phyloP scores from a whole-genome alignment of 1,140 invertebrate genomes.

The Yoshiicerus persimilis region DNA sequence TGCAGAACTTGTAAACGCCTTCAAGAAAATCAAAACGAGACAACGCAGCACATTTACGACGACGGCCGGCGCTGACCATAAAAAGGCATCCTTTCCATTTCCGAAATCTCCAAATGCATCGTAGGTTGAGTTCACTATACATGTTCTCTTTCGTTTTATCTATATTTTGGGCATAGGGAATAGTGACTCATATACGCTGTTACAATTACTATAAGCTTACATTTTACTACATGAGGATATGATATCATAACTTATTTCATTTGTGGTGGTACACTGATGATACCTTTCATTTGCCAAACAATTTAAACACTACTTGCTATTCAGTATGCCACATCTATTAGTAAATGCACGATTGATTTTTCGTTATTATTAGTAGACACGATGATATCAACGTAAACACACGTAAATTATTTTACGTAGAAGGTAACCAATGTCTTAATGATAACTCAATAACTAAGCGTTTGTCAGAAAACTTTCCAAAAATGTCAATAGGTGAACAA shows the following conservation, averaged over 20 bases:
- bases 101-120: not conserved
- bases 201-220: not conserved
- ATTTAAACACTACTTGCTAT: not conserved
- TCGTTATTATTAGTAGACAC: not conserved
- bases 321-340: not conserved
- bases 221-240: too few relatives aligned
- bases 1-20: constrained; percentile 7
- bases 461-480: too few relatives aligned
- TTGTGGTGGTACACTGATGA: not conserved
- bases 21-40: not conserved
- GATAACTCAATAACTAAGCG: too few relatives aligned
- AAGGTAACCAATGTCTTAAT: too few relatives aligned
- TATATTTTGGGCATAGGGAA: not conserved
- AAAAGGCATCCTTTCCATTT: constrained; percentile 13
- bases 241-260: not conserved
- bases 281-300: not conserved
- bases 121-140: not conserved
- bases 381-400: too few relatives aligned
- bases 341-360: not conserved
- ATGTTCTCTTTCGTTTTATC: not conserved
- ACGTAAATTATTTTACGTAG: too few relatives aligned
- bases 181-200: not conserved
- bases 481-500: too few relatives aligned
- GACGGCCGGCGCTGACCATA: not conserved
- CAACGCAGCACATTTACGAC: not conserved